These are phyloP conservation scores for Chlamydotis undulata DNA, from an alignment of 2,113 vertebrate genomes.

Conservation along the genomic window DNA sequence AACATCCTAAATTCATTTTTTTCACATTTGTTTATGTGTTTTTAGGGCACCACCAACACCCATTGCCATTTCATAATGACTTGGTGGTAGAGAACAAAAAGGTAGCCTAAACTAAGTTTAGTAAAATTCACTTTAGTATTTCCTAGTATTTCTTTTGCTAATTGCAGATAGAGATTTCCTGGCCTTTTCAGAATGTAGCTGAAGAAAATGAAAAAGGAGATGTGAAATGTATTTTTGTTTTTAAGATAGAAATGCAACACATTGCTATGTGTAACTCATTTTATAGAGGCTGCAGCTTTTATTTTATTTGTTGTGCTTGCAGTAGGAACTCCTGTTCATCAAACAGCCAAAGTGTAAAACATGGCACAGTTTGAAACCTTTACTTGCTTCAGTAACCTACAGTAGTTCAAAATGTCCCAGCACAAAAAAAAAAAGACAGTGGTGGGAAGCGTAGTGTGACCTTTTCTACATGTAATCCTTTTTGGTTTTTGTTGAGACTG, in stretches of 20 bases:
- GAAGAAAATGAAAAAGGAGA: background rate
- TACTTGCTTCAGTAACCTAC: background rate
- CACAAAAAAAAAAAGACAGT: background rate
- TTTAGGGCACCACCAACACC: background rate
- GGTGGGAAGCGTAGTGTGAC: background rate
- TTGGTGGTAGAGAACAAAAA: constrained; percentile 15
- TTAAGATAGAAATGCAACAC: background rate
- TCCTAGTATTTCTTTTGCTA: background rate
- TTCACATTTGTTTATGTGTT: background rate
- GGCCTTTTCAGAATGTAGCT: background rate
- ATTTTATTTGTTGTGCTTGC: background rate
- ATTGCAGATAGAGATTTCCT: background rate
- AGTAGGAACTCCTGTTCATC: background rate
- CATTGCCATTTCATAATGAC: background rate
- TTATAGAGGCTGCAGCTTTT: background rate
- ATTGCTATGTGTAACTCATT: background rate
- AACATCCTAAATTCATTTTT: background rate
- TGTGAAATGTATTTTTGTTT: background rate
- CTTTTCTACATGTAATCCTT: background rate
- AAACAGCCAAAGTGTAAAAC: background rate
- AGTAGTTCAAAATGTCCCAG: background rate
- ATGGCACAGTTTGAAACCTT: no score
- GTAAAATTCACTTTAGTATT: background rate
- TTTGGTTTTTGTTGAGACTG: background rate
- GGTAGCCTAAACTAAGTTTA: background rate